Evolutionary conservation across 2,888 invertebrate genomes (phyloP).

Genomic region (Brenthis ino): DNA sequence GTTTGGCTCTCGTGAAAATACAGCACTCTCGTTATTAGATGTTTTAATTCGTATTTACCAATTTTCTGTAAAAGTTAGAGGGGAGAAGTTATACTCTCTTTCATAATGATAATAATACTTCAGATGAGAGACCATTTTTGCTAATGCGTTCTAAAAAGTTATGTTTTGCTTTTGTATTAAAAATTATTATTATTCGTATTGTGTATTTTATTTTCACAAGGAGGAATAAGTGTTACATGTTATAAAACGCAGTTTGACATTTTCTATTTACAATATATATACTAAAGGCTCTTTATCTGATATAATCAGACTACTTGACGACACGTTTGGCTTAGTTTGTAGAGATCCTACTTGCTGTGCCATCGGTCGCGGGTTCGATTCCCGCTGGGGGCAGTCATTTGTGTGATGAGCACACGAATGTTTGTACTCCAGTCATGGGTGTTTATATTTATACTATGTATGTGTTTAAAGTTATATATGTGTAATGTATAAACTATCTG

Average conservation of each 20-base stretch:
- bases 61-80: constrained; percentile 8
- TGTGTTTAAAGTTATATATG: too few relatives aligned
- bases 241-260: background rate
- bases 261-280: background rate
- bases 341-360: too few relatives aligned
- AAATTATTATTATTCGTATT: background rate
- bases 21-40: constrained; percentile 28
- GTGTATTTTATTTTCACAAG: constrained; percentile 1
- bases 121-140: constrained; percentile 4
- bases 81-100: constrained; percentile 4
- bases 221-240: background rate
- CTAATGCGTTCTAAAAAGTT: constrained; percentile 9
- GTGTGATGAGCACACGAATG: too few relatives aligned
- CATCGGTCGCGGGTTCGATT: too few relatives aligned
- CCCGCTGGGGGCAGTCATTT: too few relatives aligned
- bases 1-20: constrained; percentile 27
- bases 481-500: too few relatives aligned
- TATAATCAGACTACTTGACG: too few relatives aligned
- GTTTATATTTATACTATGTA: too few relatives aligned
- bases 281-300: too few relatives aligned
- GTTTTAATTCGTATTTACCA: constrained; percentile 26
- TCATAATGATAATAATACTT: background rate
- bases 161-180: constrained; percentile 15
- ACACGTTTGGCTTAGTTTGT: too few relatives aligned
- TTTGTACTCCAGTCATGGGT: too few relatives aligned